Evolutionary conservation across 2,888 invertebrate species (phyloP).

Genomic region (Lordiphosa andalusiaca): DNA sequence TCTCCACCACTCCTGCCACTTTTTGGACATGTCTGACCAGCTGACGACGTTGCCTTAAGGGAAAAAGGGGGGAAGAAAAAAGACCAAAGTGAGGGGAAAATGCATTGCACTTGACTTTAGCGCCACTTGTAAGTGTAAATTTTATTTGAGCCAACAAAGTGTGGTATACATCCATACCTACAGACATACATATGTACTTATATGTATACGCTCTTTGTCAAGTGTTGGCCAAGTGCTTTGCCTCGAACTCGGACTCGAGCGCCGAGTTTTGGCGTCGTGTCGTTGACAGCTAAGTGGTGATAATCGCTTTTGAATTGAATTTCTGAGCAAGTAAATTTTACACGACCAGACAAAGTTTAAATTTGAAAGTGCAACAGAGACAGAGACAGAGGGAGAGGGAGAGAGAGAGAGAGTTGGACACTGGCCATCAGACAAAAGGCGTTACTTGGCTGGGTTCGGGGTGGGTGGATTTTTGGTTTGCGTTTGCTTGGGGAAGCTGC

Average conservation of each 20-base stretch:
- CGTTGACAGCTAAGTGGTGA: conserved; percentile 74
- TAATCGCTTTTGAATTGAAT: conserved; percentile 75
- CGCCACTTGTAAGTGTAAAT: conserved; percentile 74
- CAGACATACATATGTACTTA: conserved; percentile 14
- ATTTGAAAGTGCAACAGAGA: conserved; percentile 66
- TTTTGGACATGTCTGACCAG: conserved; percentile 61
- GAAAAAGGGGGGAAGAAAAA: not conserved
- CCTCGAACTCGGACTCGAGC: conserved; percentile 26
- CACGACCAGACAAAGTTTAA: conserved; percentile 61
- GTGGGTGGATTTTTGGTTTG: conserved; percentile 38
- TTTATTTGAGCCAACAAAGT: conserved; percentile 53
- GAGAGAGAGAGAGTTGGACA: conserved; percentile 13
- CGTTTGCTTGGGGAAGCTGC: conserved; percentile 32
- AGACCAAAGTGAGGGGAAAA: conserved; percentile 14
- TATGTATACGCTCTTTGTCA: conserved; percentile 35
- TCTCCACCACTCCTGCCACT: conserved; percentile 3
- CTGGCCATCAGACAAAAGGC: conserved; percentile 45
- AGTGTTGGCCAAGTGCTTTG: conserved; percentile 34
- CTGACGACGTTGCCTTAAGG: conserved; percentile 54
- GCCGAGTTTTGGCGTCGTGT: conserved; percentile 56
- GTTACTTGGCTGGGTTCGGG: conserved; percentile 14
- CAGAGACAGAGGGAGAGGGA: not conserved
- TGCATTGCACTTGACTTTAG: conserved; percentile 66
- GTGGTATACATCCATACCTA: conserved; percentile 21
- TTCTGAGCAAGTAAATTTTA: conserved; percentile 57